phyloP scores from a whole-genome alignment of 2,888 invertebrate species.

The Eurytoma adleriae region DNA sequence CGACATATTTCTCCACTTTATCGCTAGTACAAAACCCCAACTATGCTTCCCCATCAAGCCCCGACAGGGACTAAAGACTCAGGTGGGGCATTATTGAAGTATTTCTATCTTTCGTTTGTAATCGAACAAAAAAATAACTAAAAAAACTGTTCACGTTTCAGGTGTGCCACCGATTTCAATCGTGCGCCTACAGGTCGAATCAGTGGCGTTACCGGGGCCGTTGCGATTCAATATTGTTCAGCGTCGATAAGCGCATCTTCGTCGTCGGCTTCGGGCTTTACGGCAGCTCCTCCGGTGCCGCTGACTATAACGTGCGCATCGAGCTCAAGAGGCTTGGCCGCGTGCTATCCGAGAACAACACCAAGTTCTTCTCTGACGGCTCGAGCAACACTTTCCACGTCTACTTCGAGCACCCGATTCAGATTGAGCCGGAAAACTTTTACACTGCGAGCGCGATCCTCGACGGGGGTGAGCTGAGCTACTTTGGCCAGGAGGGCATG shows the following conservation, averaged over 20 bases:
- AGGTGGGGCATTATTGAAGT: slow-evolving; percentile 78
- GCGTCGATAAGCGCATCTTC: slow-evolving; percentile 96
- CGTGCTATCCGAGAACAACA: slow-evolving; percentile 92
- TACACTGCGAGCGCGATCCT: slow-evolving; percentile 97
- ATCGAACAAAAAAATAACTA: background rate
- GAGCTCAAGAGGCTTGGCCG: slow-evolving; percentile 93
- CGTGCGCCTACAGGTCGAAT: slow-evolving; percentile 96
- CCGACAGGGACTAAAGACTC: slow-evolving; percentile 92
- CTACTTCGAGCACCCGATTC: slow-evolving; percentile 88
- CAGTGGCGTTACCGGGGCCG: slow-evolving; percentile 98
- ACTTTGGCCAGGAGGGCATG: slow-evolving; percentile 98
- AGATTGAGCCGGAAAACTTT: slow-evolving; percentile 94
- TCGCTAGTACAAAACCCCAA: slow-evolving; percentile 90
- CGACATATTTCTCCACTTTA: slow-evolving; percentile 96
- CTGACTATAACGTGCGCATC: slow-evolving; percentile 95
- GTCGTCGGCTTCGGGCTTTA: slow-evolving; percentile 97
- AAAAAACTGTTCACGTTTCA: slow-evolving; percentile 70
- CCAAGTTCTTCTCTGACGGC: slow-evolving; percentile 97
- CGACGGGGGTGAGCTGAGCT: slow-evolving; percentile 95
- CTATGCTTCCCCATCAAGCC: slow-evolving; percentile 90
- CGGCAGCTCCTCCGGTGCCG: slow-evolving; percentile 96
- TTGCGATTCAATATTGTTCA: slow-evolving; percentile 97
- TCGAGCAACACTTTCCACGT: slow-evolving; percentile 97
- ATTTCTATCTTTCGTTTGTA: background rate
- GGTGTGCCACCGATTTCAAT: slow-evolving; percentile 97